Evolutionary conservation across 2,888 invertebrate genomes (phyloP), one percentile per base, ranked within the genome.

Genomic region (Hecatera dysodea): DNA sequence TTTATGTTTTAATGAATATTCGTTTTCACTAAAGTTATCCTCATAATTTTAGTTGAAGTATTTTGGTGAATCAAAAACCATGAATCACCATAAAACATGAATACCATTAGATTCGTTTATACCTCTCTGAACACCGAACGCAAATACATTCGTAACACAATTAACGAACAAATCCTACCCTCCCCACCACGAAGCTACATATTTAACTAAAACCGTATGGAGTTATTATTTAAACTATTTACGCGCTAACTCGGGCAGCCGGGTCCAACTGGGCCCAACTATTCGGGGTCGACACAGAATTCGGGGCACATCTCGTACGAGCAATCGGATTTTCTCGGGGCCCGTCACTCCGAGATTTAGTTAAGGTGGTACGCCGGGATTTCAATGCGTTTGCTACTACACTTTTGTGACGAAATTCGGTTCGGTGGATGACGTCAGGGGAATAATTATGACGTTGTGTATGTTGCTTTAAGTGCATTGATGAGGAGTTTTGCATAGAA

Each of bases 251-350:
- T 81, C 67, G 60, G 67, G 62, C 72, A 39, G 75, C 19, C 44
- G 22, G 71, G 59, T 2, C 73, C 79, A 82, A 81, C 60, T 60
- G 55, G 55, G 3, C 22, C 50, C 67, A 72, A 72, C 81, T 87
- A 80, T 84, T 80, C 82, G 75, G 76, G 80, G 76, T 56, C 53
- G 65, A 68, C 78, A 78, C 80, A 74, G 68, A 82, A 83, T 83
- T 83, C 77, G 71, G 80, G 80, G 75, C 78, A 75, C 68, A 72
- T 77, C 62, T 72, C 63, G 65, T 60, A 39, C 59, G 63, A 67
- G 72, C 85, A 89, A 89, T 88, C 87, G 74, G 88, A 89, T 89
- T 89, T 89, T 81, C 75, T 74, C 74, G 61, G 78, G 83, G 80
- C 79, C 76, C 81, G 73, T 65, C 70, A 74, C 65, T 68, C 82